Evolutionary conservation across 2,797 vertebrate species (phyloP), one percentile per base, ranked within the genome.

Genomic region (Oophaga sylvatica): DNA sequence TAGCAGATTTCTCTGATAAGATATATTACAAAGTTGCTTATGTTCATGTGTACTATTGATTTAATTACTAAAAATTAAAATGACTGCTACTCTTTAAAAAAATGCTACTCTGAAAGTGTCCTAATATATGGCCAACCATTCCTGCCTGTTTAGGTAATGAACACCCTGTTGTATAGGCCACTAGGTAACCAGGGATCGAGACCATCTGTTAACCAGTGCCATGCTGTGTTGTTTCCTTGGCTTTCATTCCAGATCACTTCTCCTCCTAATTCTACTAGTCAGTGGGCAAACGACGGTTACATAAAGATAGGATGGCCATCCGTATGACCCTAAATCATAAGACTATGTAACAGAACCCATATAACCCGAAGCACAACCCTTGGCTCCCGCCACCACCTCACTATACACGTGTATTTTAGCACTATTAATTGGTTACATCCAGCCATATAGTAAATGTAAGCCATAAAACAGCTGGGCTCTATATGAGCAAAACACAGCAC

Each of bases 401-500:
- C 19, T 75, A 22, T n/a, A 41, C 20, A 48, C 20, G 11, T 48
- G 20, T 16, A 17, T 60, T 26, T 62, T 4, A 15, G 57, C 3
- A 62, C 20, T 62, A n/a, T 65, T 65, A 62, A 62, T 62, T 5
- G 79, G 29, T 13, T 41, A 80, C 9, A 80, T 53, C 29, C 3
- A 81, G 2, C 19, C 9, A 6, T n/a, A 56, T 56, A 81, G 60
- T 81, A 2, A 62, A 62, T 31, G 17, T 63, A 80, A n/a, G 45
- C 63, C 17, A 48, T 48, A 65, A 81, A 81, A 16, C 31, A 65
- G 57, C 60, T 63, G 35, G 59, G 31, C 19, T n/a, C 31, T 63
- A 41, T 65, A 81, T 45, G 35, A 81, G 60, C n/a, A 41, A 45
- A 81, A 22, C 59, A 45, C 79, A 63, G 59, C 79, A 65, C 16